These are phyloP conservation scores for Rhagonycha fulva DNA, from an alignment of 2,888 invertebrate species.

Conservation along the genomic window DNA sequence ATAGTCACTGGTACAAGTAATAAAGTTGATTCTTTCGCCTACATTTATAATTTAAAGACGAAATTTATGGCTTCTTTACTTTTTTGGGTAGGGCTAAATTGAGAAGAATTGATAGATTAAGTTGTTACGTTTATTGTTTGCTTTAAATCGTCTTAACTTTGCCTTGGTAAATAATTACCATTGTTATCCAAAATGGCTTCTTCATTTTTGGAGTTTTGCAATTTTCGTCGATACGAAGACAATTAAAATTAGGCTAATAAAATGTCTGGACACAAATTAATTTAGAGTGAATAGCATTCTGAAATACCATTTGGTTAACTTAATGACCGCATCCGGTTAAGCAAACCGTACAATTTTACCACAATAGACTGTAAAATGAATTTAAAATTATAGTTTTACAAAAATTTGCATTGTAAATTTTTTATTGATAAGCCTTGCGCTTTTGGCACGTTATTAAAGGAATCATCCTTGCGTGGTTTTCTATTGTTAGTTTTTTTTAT, in stretches of 20 bases:
- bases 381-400: slow-evolving; percentile 16
- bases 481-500: not conserved
- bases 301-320: slow-evolving; percentile 40
- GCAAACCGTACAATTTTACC: slow-evolving; percentile 23
- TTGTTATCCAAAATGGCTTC: not conserved
- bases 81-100: not conserved
- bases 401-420: slow-evolving; percentile 19
- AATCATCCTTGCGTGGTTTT: not conserved
- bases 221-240: not conserved
- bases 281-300: slow-evolving; percentile 36
- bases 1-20: not conserved
- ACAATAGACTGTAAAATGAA: slow-evolving; percentile 18
- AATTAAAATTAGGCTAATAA: slow-evolving; percentile 33
- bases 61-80: not conserved
- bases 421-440: not conserved
- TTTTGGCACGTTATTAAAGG: not conserved
- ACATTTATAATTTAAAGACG: slow-evolving; percentile 3
- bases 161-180: not conserved
- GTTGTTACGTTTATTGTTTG: not conserved
- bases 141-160: not conserved
- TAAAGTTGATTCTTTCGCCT: slow-evolving; percentile 4
- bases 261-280: slow-evolving; percentile 38
- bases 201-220: not conserved
- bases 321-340: slow-evolving; percentile 42
- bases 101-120: not conserved